Base-by-base conservation (phyloP, 2,113 vertebrate species). In the Sterna hirundo region DNA sequence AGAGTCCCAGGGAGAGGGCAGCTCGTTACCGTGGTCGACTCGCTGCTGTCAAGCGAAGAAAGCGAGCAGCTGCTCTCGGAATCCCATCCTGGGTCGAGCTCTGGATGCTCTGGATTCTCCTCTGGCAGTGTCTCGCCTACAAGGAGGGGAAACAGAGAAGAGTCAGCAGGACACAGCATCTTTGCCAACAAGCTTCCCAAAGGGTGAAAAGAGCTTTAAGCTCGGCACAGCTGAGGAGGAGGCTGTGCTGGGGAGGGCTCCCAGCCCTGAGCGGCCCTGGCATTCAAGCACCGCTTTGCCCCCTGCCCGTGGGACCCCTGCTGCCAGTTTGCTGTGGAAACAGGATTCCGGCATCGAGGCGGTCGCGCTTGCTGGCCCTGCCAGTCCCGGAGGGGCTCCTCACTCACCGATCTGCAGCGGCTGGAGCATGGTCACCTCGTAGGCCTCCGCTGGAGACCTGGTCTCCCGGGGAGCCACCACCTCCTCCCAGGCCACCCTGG, bases 311-410 rank as follows among this genome's bases (percentile, higher is more conserved):
- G 9, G 57, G 19, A 38, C 15, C 1, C 11, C 51, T 8, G 23
- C 4, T 27, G 54, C 27, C 49, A 4, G 19, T 0, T 0, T 44
- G 64, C 51, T 22, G 32, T n/a, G 30, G 30, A 47, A 81, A 64
- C 1, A 3, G 3, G 8, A 27, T 11, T 27, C 36, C 18, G 17
- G 23, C 8, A 1, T 11, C 0, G 0, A 13, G 55, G 44, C 8
- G 36, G 42, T 4, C 1, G n/a, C 20, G 40, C 60, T 61, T 26
- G 4, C 7, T 29, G 40, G 15, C 40, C 40, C 55, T 38, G 19
- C 60, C 69, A 40, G 47, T 49, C 72, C 40, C 9, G 3, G 4
- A 60, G 1, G 38, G 29, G 6, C 46, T 46, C 64, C 64, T 54
- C 9, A 4, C 70, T 91, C 71, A 87, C 77, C 52, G 2, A 2